These are phyloP conservation scores for Atractosteus spatula DNA, from an alignment of 2,113 vertebrate genomes.

Conservation along the genomic window DNA sequence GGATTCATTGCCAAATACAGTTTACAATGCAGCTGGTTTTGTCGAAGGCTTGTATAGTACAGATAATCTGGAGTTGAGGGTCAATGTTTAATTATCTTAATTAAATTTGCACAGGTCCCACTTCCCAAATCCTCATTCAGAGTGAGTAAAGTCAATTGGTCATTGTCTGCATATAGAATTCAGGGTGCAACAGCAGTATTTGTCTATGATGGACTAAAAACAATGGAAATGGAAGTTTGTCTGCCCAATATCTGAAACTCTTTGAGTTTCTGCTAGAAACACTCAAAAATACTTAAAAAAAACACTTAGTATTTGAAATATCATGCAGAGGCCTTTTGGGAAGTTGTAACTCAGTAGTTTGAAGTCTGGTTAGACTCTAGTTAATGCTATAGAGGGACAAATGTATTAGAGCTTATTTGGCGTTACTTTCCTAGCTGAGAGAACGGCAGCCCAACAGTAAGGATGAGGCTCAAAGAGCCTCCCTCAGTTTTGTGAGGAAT, in stretches of 20 bases:
- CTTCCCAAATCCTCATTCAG: constrained; percentile 33
- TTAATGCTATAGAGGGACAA: no score
- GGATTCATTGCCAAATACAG: constrained; percentile 49
- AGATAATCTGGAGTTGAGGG: constrained; percentile 61
- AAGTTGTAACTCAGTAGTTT: no score
- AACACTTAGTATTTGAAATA: no score
- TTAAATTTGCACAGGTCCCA: constrained; percentile 53
- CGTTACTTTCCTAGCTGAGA: no score
- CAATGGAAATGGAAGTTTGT: neutral
- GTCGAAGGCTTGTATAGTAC: constrained; percentile 36
- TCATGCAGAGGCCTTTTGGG: no score
- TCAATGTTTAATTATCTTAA: constrained; percentile 67
- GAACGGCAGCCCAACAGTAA: no score
- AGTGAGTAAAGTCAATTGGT: constrained; percentile 43
- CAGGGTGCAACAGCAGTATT: constrained; percentile 1
- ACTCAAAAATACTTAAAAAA: no score
- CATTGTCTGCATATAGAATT: constrained; percentile 35
- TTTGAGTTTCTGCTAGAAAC: no score
- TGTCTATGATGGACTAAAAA: constrained; percentile 2
- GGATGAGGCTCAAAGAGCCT: no score
- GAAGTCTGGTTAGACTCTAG: no score
- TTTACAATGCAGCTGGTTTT: constrained; percentile 50
- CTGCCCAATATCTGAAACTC: neutral
- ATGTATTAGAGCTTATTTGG: no score
- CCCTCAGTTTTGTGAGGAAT: no score